These are phyloP conservation scores for Apodemia zela DNA, from an alignment of 2,888 invertebrate genomes.

Conservation along the genomic window DNA sequence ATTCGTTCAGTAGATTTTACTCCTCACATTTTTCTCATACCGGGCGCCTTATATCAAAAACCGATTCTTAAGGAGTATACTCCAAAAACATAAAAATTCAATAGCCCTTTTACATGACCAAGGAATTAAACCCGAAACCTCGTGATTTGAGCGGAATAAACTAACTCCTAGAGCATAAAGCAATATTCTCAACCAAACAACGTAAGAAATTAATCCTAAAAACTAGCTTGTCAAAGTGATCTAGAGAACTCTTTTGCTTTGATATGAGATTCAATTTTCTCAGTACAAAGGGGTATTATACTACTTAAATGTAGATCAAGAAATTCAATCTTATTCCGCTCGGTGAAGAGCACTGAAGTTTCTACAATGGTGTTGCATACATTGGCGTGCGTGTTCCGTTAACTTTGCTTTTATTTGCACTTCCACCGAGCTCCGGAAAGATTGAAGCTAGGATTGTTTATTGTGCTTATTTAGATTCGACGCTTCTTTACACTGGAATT, in stretches of 20 bases:
- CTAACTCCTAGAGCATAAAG: background rate
- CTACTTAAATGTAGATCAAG: slow-evolving; percentile 35
- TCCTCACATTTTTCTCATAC: too few species aligned
- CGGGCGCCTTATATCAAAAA: too few species aligned
- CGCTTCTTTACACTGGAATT: slow-evolving; percentile 13
- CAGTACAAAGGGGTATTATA: slow-evolving; percentile 21
- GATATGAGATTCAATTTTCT: slow-evolving; percentile 22
- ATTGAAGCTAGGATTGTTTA: slow-evolving; percentile 16
- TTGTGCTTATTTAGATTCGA: slow-evolving; percentile 16
- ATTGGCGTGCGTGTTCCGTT: slow-evolving; percentile 32
- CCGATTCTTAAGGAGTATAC: too few species aligned
- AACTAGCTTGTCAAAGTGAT: slow-evolving; percentile 1
- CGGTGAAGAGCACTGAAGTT: slow-evolving; percentile 41
- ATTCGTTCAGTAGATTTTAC: too few species aligned
- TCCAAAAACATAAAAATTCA: too few species aligned
- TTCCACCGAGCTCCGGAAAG: slow-evolving; percentile 18
- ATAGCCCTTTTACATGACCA: too few species aligned
- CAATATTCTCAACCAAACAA: background rate
- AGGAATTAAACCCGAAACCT: background rate
- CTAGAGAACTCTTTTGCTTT: background rate
- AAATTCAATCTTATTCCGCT: slow-evolving; percentile 50
- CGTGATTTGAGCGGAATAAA: background rate
- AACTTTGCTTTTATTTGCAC: slow-evolving; percentile 21
- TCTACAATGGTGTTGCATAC: slow-evolving; percentile 45
- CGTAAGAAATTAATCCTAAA: background rate